Percentiles rank a stretch among this genome's conserved stretches.
Evolutionary conservation across 1,140 invertebrate genomes (phyloP).

Genomic region (Polypedilum vanderplanki): DNA sequence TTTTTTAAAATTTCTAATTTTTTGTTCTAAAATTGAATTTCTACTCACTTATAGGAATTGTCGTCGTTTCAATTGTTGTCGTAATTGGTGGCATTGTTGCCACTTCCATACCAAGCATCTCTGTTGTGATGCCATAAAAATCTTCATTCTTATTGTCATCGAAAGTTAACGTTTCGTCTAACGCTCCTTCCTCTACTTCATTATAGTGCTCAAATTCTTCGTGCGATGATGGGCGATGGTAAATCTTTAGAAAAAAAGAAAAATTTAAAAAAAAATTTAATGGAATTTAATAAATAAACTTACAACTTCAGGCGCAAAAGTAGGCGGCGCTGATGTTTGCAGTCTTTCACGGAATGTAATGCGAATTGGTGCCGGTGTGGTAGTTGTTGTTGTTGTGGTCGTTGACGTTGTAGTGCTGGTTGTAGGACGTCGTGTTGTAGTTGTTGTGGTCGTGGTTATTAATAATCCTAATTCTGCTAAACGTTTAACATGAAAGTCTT

Average conservation of each 20-base stretch:
- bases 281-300: background rate
- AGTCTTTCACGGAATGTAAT: conserved; percentile 32
- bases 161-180: background rate
- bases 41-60: conserved; percentile 36
- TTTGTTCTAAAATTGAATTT: too few relatives aligned
- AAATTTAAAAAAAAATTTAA: background rate
- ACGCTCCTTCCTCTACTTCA: background rate
- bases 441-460: conserved; percentile 46
- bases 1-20: too few relatives aligned
- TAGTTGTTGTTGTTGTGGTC: conserved; percentile 46
- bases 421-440: conserved; percentile 35
- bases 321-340: background rate
- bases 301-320: background rate
- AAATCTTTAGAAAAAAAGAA: background rate
- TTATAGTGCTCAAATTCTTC: background rate
- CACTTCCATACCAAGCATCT: conserved; percentile 1
- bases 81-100: conserved; percentile 33
- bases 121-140: conserved; percentile 25
- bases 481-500: conserved; percentile 73
- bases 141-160: conserved; percentile 21
- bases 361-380: conserved; percentile 38
- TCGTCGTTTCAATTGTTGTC: conserved; percentile 44
- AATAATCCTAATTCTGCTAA: conserved; percentile 46
- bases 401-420: conserved; percentile 42
- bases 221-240: background rate